A percentile compares a stretch with the other conserved stretches of the same genome.
These are phyloP conservation scores for Chaunax sp. DNA, from an alignment of 2,797 vertebrate genomes.

Conservation along the genomic window DNA sequence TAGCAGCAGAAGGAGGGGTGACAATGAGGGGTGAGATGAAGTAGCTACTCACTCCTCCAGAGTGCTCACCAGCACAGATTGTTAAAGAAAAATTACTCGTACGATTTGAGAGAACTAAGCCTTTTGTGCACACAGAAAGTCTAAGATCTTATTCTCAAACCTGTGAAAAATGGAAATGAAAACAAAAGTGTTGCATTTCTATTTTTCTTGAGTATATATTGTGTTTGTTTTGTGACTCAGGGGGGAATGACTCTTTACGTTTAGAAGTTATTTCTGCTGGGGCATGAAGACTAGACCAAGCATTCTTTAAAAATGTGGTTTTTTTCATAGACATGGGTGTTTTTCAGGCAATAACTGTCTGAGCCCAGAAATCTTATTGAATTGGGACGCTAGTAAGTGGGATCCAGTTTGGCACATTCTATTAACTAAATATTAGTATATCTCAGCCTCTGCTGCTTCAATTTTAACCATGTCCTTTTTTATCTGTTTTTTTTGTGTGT, in stretches of 20 bases:
- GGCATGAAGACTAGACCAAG: not conserved
- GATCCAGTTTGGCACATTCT: not conserved
- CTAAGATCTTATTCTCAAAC: too few relatives aligned
- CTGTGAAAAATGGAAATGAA: too few relatives aligned
- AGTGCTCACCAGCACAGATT: too few relatives aligned
- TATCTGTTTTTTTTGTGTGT: not conserved
- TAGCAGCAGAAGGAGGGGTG: too few relatives aligned
- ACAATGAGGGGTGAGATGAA: too few relatives aligned
- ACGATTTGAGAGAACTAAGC: too few relatives aligned
- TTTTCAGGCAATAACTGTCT: not conserved
- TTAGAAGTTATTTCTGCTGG: not conserved
- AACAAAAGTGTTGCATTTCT: not conserved
- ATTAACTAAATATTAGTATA: not conserved
- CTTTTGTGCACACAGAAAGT: too few relatives aligned
- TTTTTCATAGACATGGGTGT: not conserved
- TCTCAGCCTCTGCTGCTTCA: not conserved
- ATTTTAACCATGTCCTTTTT: not conserved
- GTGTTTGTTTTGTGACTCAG: not conserved
- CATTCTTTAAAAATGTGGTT: not conserved
- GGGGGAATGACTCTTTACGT: not conserved
- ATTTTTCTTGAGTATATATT: not conserved
- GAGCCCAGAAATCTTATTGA: not conserved
- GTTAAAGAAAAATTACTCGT: too few relatives aligned
- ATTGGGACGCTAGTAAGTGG: not conserved
- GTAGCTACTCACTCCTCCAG: too few relatives aligned